These are phyloP conservation scores for Suillia variegata DNA, from an alignment of 2,888 invertebrate species.

Conservation along the genomic window DNA sequence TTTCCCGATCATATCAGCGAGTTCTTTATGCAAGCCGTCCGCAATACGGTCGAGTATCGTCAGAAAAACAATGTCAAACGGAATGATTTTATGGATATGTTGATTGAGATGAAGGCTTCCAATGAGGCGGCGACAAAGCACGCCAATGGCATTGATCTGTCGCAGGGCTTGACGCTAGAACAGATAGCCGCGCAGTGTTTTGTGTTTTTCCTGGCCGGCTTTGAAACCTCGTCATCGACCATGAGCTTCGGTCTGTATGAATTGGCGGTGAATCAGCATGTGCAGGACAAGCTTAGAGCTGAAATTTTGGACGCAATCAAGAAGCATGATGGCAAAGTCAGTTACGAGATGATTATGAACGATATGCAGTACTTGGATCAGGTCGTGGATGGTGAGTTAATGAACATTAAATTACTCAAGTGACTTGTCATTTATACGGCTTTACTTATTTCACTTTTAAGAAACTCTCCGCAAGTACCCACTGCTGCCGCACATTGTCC, in stretches of 20 bases:
- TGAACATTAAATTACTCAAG: background rate
- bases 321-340: conserved; percentile 54
- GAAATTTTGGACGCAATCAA: conserved; percentile 59
- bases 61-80: conserved; percentile 52
- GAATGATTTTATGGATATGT: conserved; percentile 63
- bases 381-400: conserved; percentile 40
- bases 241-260: conserved; percentile 63
- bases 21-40: conserved; percentile 59
- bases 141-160: conserved; percentile 35
- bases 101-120: conserved; percentile 57
- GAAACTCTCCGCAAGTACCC: conserved; percentile 67
- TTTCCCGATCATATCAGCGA: conserved; percentile 38
- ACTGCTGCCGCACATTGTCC: conserved; percentile 62
- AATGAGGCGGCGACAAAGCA: conserved; percentile 25
- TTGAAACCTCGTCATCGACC: conserved; percentile 63
- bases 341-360: conserved; percentile 60
- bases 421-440: background rate
- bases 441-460: conserved; percentile 38
- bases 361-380: conserved; percentile 64
- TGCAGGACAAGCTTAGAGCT: conserved; percentile 60
- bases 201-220: conserved; percentile 65
- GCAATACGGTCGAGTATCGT: conserved; percentile 57
- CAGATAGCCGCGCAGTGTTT: conserved; percentile 65
- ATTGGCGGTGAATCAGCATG: conserved; percentile 61
- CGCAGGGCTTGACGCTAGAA: conserved; percentile 50